A percentile compares a stretch with the other conserved stretches of the same genome.
These are phyloP conservation scores for Diarsia dahlii DNA, from an alignment of 2,888 invertebrate species.

Conservation along the genomic window DNA sequence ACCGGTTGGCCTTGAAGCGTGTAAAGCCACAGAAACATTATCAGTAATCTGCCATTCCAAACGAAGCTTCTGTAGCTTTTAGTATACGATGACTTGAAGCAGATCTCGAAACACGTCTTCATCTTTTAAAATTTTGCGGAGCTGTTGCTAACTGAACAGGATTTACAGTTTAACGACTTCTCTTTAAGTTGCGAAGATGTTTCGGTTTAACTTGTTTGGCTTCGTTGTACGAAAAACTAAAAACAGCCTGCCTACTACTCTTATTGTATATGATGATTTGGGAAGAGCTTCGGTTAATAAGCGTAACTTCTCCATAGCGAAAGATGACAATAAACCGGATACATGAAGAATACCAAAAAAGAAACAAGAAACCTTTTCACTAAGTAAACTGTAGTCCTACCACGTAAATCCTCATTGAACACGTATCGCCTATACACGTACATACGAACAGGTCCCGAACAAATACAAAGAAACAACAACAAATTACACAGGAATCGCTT, in stretches of 20 bases:
- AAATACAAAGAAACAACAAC: conserved; percentile 62
- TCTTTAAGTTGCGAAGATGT: conserved; percentile 42
- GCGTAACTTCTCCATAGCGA: neutral
- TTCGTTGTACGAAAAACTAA: conserved; percentile 13
- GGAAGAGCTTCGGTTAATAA: neutral
- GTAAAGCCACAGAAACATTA: conserved; percentile 66
- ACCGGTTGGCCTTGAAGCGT: conserved; percentile 78
- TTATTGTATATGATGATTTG: neutral
- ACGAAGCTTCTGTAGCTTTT: conserved; percentile 53
- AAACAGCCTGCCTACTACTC: neutral
- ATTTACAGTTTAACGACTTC: conserved; percentile 44
- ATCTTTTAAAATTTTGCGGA: conserved; percentile 31
- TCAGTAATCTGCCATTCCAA: conserved; percentile 68
- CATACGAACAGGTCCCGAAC: conserved; percentile 51
- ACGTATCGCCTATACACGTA: conserved; percentile 46
- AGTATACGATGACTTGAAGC: conserved; percentile 20
- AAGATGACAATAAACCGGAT: conserved; percentile 28
- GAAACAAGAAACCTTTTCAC: conserved; percentile 10
- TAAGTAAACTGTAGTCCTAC: conserved; percentile 8
- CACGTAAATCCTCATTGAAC: conserved; percentile 51
- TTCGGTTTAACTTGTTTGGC: conserved; percentile 35
- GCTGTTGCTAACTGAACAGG: conserved; percentile 35
- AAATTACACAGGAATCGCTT: conserved; percentile 53
- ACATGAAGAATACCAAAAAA: neutral
- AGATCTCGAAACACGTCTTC: conserved; percentile 31